These are phyloP conservation scores for Myrmecophaga tridactyla DNA, from an alignment of 2,113 vertebrate species.

Conservation along the genomic window DNA sequence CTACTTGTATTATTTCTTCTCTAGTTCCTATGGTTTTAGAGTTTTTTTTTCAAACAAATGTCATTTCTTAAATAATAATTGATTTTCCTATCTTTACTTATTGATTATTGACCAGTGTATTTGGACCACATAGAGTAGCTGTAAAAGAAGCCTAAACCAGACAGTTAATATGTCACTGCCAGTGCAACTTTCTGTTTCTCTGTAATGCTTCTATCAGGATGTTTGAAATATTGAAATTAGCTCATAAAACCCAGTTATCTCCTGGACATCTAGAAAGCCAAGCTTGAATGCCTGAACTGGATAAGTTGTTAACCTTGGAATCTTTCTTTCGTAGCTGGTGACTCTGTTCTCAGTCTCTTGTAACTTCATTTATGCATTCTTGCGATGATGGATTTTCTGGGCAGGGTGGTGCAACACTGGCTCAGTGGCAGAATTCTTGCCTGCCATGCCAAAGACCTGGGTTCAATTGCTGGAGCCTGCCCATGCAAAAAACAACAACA, in stretches of 20 bases:
- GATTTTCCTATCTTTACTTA: conserved; percentile 48
- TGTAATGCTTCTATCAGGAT: not conserved
- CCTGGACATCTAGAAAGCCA: not conserved
- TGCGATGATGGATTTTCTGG: not conserved
- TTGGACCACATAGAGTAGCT: not conserved
- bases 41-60: conserved; percentile 9
- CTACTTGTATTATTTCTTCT: not conserved
- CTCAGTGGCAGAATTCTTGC: no score
- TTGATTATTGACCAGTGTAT: conserved; percentile 22
- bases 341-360: not conserved
- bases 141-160: not conserved
- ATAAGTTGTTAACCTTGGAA: rapidly evolving
- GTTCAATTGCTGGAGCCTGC: no score
- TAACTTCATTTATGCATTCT: not conserved
- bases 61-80: conserved; percentile 36
- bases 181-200: not conserved
- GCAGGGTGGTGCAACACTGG: no score
- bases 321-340: not conserved
- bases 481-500: no score
- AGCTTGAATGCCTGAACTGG: not conserved
- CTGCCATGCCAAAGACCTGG: no score
- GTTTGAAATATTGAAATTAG: not conserved
- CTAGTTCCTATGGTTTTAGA: not conserved
- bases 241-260: not conserved
- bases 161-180: not conserved